Percentiles rank a stretch among this genome's conserved stretches.
Evolutionary conservation across 2,797 vertebrate species (phyloP).

Genomic region (Muraenolepis orangiensis): DNA sequence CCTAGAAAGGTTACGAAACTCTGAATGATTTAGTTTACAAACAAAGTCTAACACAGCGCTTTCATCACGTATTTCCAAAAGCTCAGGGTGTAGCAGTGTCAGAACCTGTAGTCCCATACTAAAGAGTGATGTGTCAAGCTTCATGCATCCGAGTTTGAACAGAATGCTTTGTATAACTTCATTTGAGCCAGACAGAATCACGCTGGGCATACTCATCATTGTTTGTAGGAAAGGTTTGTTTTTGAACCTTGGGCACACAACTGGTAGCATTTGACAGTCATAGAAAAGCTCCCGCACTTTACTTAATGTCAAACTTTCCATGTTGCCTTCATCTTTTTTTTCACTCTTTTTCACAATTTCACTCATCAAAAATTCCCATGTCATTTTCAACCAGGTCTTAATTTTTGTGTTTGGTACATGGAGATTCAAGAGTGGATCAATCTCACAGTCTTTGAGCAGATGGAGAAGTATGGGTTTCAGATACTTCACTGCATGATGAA

Average conservation of each 20-base stretch:
- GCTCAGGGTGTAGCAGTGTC: slow-evolving; percentile 22
- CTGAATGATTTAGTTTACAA: slow-evolving; percentile 29
- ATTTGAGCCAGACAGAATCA: slow-evolving; percentile 12
- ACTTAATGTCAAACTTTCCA: slow-evolving; percentile 26
- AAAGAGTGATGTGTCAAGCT: not conserved
- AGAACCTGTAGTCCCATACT: rapidly evolving
- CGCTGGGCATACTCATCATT: slow-evolving; percentile 52
- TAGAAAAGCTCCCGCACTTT: slow-evolving; percentile 56
- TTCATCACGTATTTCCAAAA: slow-evolving; percentile 50
- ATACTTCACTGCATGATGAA: too few relatives aligned
- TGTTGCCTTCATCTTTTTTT: not conserved
- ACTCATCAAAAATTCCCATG: slow-evolving; percentile 61
- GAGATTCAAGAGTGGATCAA: slow-evolving; percentile 43
- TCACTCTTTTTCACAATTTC: too few relatives aligned
- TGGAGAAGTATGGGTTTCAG: slow-evolving; percentile 41
- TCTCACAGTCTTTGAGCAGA: slow-evolving; percentile 42
- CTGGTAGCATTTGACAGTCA: slow-evolving; percentile 62
- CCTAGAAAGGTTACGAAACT: slow-evolving; percentile 53
- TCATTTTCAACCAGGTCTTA: slow-evolving; percentile 46
- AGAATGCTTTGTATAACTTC: slow-evolving; percentile 47
- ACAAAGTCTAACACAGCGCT: slow-evolving; percentile 59
- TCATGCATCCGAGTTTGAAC: slow-evolving; percentile 67
- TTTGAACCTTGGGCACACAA: slow-evolving; percentile 53
- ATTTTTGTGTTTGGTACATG: slow-evolving; percentile 28
- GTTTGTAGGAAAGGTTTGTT: slow-evolving; percentile 50